Evolutionary conservation across 1,140 invertebrate species (phyloP).

Genomic region (Drepana arcuata): DNA sequence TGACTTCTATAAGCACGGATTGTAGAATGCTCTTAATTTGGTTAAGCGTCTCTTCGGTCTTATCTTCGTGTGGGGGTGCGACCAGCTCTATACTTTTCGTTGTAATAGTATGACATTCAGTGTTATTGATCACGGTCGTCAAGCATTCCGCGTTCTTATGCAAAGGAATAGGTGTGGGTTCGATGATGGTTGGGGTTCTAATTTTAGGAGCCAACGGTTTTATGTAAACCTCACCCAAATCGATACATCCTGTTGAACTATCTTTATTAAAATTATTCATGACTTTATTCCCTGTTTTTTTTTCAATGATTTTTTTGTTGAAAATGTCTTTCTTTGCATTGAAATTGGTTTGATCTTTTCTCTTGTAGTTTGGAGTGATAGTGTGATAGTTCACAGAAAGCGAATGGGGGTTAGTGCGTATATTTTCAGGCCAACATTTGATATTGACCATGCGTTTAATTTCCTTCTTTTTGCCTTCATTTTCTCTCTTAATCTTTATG

Average conservation of each 20-base stretch:
- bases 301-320: too few species aligned
- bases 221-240: conserved; percentile 29
- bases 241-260: conserved; percentile 16
- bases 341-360: too few species aligned
- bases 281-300: too few species aligned
- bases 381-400: conserved; percentile 10
- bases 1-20: conserved; percentile 47
- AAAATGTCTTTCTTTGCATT: too few species aligned
- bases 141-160: conserved; percentile 30
- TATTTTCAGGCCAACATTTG: conserved; percentile 21
- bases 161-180: too few species aligned
- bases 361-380: conserved; percentile 6
- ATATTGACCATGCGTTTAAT: conserved; percentile 14
- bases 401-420: conserved; percentile 13
- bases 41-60: conserved; percentile 40
- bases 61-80: conserved; percentile 15
- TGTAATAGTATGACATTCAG: conserved; percentile 22
- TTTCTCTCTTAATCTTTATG: conserved; percentile 14
- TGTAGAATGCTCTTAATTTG: conserved; percentile 55
- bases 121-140: conserved; percentile 18
- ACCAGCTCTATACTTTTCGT: conserved; percentile 12
- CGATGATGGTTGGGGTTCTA: too few species aligned
- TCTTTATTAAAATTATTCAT: too few species aligned
- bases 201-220: too few species aligned
- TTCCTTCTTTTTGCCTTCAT: conserved; percentile 12